These are phyloP conservation scores for Drosophila seguyi DNA, from an alignment of 1,140 invertebrate species.

Conservation along the genomic window DNA sequence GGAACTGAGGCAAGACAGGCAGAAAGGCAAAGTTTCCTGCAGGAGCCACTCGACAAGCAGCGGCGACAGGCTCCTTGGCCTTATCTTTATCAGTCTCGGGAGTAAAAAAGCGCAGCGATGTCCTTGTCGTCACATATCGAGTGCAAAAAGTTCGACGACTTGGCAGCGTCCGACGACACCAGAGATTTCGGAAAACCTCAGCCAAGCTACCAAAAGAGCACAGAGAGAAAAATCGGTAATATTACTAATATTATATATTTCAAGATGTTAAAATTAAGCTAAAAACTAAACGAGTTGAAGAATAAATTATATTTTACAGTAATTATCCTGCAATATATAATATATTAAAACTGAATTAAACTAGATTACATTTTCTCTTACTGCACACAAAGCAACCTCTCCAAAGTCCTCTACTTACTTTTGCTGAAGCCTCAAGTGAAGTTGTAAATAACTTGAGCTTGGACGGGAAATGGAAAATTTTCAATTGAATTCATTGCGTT, in stretches of 20 bases:
- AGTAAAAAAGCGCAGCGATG: conserved; percentile 70
- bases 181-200: conserved; percentile 18
- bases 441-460: conserved; percentile 67
- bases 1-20: conserved; percentile 24
- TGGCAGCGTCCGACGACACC: conserved; percentile 44
- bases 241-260: background rate
- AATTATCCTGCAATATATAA: no score
- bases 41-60: conserved; percentile 48
- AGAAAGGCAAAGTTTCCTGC: conserved; percentile 60
- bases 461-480: conserved; percentile 56
- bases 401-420: conserved; percentile 3
- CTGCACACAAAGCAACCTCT: conserved; percentile 16
- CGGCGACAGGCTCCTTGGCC: conserved; percentile 70
- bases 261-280: background rate
- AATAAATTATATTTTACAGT: background rate
- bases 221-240: background rate
- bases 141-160: conserved; percentile 76
- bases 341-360: background rate
- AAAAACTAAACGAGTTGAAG: background rate
- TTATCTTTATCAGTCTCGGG: conserved; percentile 78
- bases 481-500: conserved; percentile 77
- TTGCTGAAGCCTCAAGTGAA: conserved; percentile 28
- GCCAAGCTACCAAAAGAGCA: background rate
- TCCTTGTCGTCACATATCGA: conserved; percentile 70
- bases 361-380: background rate